Percentiles rank a stretch among this genome's conserved stretches.
phyloP scores from a whole-genome alignment of 2,888 invertebrate genomes.

The Formica aserva region DNA sequence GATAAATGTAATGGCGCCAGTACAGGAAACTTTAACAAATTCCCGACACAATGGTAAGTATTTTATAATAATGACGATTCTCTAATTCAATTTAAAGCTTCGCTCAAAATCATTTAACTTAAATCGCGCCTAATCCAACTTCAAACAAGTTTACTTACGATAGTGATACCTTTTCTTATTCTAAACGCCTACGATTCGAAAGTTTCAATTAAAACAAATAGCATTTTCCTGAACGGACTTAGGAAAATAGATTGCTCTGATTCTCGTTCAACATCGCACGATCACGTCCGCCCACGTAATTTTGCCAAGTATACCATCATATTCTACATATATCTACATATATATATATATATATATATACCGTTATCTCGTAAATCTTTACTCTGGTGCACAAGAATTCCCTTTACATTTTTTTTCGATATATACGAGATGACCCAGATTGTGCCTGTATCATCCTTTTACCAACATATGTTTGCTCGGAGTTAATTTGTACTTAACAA shows the following conservation, averaged over 20 bases:
- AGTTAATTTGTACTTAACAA: background rate
- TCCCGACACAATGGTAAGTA: constrained; percentile 63
- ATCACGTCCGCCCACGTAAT: background rate
- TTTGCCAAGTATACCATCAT: background rate
- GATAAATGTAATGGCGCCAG: constrained; percentile 48
- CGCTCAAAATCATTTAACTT: background rate
- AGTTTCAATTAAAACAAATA: constrained; percentile 1
- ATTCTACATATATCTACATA: too few species aligned
- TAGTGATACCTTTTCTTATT: constrained; percentile 3
- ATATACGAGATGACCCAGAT: background rate
- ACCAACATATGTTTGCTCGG: background rate
- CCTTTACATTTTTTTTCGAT: background rate
- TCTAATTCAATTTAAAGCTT: background rate
- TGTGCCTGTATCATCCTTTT: background rate
- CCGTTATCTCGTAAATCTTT: background rate
- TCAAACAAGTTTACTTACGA: background rate
- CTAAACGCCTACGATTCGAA: background rate
- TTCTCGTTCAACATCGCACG: background rate
- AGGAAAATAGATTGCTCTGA: background rate
- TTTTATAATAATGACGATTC: background rate
- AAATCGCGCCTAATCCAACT: background rate
- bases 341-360: background rate
- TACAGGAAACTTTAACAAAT: constrained; percentile 44
- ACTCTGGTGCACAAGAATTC: background rate
- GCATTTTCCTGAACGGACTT: constrained; percentile 15